A percentile compares a stretch with the other conserved stretches of the same genome.
phyloP scores from a whole-genome alignment of 2,888 invertebrate species.

The Sturmia bella region DNA sequence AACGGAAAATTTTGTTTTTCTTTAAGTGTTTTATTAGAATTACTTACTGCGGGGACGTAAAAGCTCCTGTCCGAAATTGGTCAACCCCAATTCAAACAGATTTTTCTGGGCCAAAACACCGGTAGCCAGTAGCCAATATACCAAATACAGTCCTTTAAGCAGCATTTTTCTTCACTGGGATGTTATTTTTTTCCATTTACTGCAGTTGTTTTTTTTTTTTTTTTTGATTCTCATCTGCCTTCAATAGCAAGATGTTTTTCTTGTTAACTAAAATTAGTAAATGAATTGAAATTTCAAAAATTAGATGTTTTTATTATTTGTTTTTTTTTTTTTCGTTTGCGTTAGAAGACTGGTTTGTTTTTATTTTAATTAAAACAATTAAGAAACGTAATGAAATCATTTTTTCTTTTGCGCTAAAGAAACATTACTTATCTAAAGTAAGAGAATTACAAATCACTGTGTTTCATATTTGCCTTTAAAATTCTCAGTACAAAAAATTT shows the following conservation, averaged over 20 bases:
- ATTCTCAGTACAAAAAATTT: no score
- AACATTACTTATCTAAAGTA: not conserved
- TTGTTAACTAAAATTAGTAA: constrained; percentile 22
- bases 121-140: not conserved
- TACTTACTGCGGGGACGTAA: constrained; percentile 58
- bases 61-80: constrained; percentile 38
- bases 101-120: not conserved
- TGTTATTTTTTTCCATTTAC: not conserved
- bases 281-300: constrained; percentile 22
- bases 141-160: constrained; percentile 5
- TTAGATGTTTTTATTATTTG: constrained; percentile 7
- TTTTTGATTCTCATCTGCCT: not conserved
- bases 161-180: not conserved
- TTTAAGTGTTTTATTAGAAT: not conserved
- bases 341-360: constrained; percentile 15
- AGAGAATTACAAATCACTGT: no score
- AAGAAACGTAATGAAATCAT: not conserved
- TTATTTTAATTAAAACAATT: constrained; percentile 7
- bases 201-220: no score
- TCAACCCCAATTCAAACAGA: constrained; percentile 61
- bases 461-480: no score
- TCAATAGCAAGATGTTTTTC: constrained; percentile 1
- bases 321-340: not conserved
- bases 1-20: not conserved
- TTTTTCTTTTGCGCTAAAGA: not conserved